A percentile compares a stretch with the other conserved stretches of the same genome.
These are phyloP conservation scores for Ypsolopha scabrella DNA, from an alignment of 2,888 invertebrate genomes.

Conservation along the genomic window DNA sequence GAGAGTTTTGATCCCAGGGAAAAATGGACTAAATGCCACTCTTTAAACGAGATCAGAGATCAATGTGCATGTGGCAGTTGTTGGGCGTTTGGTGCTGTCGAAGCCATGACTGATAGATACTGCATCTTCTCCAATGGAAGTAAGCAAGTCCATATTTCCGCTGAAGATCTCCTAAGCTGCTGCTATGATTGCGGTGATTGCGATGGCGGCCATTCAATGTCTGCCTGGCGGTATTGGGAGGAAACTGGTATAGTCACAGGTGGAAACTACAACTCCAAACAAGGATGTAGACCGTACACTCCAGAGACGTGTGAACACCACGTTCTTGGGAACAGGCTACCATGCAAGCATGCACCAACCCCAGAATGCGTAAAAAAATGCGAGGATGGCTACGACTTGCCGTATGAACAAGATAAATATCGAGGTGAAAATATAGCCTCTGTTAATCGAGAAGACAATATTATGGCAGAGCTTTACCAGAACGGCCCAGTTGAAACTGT, in stretches of 20 bases:
- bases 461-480: no score
- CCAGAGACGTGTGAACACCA: constrained; percentile 93
- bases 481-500: no score
- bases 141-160: constrained; percentile 51
- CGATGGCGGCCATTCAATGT: constrained; percentile 82
- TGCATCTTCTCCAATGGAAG: no score
- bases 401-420: constrained; percentile 57
- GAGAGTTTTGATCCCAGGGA: no score
- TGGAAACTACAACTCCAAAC: constrained; percentile 73
- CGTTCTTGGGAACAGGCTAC: constrained; percentile 79
- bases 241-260: constrained; percentile 89
- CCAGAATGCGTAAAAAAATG: constrained; percentile 83
- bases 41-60: no score
- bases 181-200: constrained; percentile 83
- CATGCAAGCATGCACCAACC: constrained; percentile 76
- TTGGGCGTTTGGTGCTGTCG: no score
- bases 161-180: constrained; percentile 88
- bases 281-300: constrained; percentile 74
- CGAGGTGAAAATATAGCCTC: no score
- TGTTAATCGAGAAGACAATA: no score
- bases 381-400: constrained; percentile 73
- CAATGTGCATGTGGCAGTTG: no score
- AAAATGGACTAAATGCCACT: no score
- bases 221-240: constrained; percentile 92
- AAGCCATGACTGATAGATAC: no score